Conservation (phyloP, 1,140 invertebrate species). For the Rhagoletis zephyria region DNA sequence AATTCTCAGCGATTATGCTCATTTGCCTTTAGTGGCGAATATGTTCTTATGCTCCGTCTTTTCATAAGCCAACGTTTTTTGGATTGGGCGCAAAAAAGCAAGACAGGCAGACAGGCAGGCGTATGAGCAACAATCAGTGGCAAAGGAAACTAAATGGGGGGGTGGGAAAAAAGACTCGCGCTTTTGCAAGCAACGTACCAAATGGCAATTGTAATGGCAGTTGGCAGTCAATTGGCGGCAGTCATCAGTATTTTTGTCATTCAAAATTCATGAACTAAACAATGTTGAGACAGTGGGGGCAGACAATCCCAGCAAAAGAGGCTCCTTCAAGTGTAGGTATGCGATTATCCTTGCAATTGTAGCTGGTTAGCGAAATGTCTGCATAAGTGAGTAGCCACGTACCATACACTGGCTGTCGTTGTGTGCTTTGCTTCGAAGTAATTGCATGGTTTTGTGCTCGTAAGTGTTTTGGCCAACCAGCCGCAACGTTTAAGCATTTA, state of each 20-base stretch:
- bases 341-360: conserved; percentile 49
- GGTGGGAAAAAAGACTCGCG: background rate
- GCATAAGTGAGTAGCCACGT: no score
- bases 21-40: conserved; percentile 6
- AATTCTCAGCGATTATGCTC: conserved; percentile 19
- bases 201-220: conserved; percentile 49
- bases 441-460: no score
- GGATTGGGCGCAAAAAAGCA: background rate
- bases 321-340: background rate
- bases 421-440: no score
- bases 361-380: no score
- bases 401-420: no score
- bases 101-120: background rate
- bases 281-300: background rate
- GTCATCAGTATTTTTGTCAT: conserved; percentile 45
- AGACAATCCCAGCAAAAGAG: background rate
- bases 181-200: background rate
- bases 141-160: background rate
- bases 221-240: conserved; percentile 45
- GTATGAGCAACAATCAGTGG: conserved; percentile 15
- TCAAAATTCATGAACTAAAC: conserved; percentile 52
- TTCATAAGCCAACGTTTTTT: background rate
- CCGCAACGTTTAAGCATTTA: no score
- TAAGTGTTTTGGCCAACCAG: no score
- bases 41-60: background rate